A percentile compares a stretch with the other conserved stretches of the same genome.
Conservation (phyloP, 2,888 invertebrate genomes). For the Andrena hattorfiana region DNA sequence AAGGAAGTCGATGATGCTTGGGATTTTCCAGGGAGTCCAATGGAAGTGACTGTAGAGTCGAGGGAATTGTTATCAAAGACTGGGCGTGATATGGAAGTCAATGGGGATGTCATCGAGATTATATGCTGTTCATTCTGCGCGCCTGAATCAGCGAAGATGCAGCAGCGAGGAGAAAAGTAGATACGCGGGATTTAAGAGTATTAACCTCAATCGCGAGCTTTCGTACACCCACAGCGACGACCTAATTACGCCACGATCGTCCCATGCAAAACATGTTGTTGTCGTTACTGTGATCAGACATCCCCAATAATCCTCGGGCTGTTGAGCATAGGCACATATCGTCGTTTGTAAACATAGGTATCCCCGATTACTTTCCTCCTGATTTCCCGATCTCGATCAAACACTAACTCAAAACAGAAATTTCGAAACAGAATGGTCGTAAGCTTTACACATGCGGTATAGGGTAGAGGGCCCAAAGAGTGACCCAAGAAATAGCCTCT, state of each 20-base stretch:
- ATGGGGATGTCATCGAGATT: background rate
- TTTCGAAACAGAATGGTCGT: no score
- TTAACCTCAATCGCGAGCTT: constrained; percentile 58
- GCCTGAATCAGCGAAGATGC: constrained; percentile 35
- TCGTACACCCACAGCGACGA: constrained; percentile 55
- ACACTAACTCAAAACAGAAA: no score
- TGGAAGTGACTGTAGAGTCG: background rate
- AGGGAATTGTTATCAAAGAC: background rate
- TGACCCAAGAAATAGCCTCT: no score
- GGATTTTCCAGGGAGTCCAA: background rate
- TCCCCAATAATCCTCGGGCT: constrained; percentile 11
- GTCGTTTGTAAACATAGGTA: no score
- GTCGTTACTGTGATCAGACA: background rate
- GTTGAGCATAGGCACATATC: background rate
- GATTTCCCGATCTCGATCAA: no score
- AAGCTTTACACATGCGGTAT: no score
- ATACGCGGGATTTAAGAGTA: constrained; percentile 48
- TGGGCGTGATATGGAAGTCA: no score
- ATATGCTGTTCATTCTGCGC: constrained; percentile 7
- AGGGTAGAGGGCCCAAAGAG: no score
- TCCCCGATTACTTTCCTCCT: no score
- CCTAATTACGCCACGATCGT: constrained; percentile 41
- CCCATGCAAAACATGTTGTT: constrained; percentile 15
- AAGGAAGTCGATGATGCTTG: background rate
- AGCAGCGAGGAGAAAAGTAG: constrained; percentile 25